Conservation (phyloP, 2,113 vertebrate genomes). For the Nansenia antarctica region DNA sequence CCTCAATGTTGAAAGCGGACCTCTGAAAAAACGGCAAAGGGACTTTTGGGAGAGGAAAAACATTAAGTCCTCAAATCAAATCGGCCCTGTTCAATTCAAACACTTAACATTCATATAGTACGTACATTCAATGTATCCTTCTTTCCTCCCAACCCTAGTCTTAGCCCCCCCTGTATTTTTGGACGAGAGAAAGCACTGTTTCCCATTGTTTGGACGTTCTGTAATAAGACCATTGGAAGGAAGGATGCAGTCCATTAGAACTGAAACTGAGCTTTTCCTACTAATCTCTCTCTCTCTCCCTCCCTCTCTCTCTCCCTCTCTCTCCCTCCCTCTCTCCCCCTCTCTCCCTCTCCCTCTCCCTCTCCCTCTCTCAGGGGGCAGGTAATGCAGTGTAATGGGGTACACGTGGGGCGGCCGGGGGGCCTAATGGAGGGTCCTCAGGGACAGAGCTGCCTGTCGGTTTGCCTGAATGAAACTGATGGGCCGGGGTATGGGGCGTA, state of each 20-base stretch:
- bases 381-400: conserved; percentile 68
- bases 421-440: conserved; percentile 67
- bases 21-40: too few relatives aligned
- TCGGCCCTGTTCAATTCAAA: too few relatives aligned
- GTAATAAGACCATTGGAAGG: neutral
- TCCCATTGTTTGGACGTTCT: too few relatives aligned
- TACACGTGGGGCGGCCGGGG: conserved; percentile 60
- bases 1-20: too few relatives aligned
- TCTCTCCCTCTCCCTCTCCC: conserved; percentile 17
- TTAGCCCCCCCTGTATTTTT: too few relatives aligned
- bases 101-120: too few relatives aligned
- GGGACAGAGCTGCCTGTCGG: conserved; percentile 61
- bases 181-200: too few relatives aligned
- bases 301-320: neutral
- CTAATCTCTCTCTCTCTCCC: neutral
- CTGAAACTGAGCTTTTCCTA: neutral
- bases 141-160: too few relatives aligned
- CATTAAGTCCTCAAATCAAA: too few relatives aligned
- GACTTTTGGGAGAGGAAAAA: too few relatives aligned
- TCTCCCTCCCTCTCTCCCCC: neutral
- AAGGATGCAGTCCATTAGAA: neutral
- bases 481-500: conserved; percentile 57
- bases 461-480: conserved; percentile 76
- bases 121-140: too few relatives aligned
- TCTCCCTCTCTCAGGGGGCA: conserved; percentile 38